A percentile compares a stretch with the other conserved stretches of the same genome.
phyloP scores from a whole-genome alignment of 2,797 vertebrate genomes.

The Limnodromus scolopaceus region DNA sequence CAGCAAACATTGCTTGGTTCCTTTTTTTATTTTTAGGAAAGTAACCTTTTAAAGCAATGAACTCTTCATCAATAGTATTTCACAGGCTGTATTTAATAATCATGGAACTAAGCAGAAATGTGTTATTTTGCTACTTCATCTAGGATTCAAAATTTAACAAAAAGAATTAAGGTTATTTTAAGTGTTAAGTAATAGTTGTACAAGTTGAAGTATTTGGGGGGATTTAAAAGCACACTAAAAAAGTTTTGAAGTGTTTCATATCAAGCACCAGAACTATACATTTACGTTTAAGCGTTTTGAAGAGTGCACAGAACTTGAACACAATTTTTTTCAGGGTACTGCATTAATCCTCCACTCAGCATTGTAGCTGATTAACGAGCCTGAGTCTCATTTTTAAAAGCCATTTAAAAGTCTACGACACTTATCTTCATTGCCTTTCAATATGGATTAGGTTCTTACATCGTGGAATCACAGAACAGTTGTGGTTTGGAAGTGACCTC shows the following conservation, averaged over 20 bases:
- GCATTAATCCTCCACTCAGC: background rate
- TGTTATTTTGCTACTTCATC: background rate
- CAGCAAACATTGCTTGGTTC: background rate
- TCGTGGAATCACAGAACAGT: fast-evolving
- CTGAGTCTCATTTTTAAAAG: background rate
- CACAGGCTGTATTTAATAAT: constrained; percentile 16
- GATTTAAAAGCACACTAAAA: background rate
- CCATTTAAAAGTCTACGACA: background rate
- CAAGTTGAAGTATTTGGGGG: background rate
- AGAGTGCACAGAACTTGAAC: background rate
- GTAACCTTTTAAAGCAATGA: constrained; percentile 55
- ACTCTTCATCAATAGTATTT: constrained; percentile 25
- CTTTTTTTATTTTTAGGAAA: constrained; percentile 54
- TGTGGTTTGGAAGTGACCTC: background rate
- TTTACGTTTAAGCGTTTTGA: background rate
- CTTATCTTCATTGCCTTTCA: background rate
- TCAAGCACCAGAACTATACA: background rate
- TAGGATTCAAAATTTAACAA: background rate
- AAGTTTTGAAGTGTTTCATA: background rate
- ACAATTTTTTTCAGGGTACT: background rate
- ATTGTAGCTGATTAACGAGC: background rate
- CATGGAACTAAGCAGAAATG: constrained; percentile 8
- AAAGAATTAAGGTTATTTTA: background rate
- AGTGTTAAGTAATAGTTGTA: background rate
- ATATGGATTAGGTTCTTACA: background rate